Evolutionary conservation across 2,797 vertebrate genomes (phyloP).

Genomic region (Pseudopleuronectes americanus): DNA sequence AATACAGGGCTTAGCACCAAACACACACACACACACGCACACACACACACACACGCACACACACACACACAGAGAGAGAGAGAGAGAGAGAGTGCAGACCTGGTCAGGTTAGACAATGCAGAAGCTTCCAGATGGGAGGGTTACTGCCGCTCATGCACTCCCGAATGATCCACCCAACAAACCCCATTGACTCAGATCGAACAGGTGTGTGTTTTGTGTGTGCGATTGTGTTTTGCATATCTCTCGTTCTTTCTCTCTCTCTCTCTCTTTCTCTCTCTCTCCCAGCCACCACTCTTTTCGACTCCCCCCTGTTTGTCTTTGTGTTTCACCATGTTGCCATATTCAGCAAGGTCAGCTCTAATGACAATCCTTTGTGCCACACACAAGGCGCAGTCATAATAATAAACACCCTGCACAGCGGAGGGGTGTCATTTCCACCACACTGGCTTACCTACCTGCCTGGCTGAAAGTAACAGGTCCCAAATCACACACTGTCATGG

Average conservation of each 20-base stretch:
- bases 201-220: slow-evolving; percentile 47
- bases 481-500: slow-evolving; percentile 62
- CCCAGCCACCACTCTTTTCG: not conserved
- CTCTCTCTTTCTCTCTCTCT: slow-evolving; percentile 6
- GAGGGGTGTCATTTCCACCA: slow-evolving; percentile 64
- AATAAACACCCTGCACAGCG: slow-evolving; percentile 54
- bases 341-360: slow-evolving; percentile 71
- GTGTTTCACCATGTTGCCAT: slow-evolving; percentile 55
- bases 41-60: slow-evolving; percentile 36
- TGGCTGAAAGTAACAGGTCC: slow-evolving; percentile 53
- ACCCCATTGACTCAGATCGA: slow-evolving; percentile 60
- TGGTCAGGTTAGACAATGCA: slow-evolving; percentile 65
- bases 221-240: slow-evolving; percentile 50
- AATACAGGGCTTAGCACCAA: slow-evolving; percentile 73
- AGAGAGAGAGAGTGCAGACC: slow-evolving; percentile 15
- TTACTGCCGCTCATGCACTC: slow-evolving; percentile 52
- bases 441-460: slow-evolving; percentile 38
- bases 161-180: slow-evolving; percentile 65
- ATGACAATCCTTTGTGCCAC: slow-evolving; percentile 54
- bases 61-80: slow-evolving; percentile 23
- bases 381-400: slow-evolving; percentile 61
- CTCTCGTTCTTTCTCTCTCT: slow-evolving; percentile 36
- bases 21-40: slow-evolving; percentile 39
- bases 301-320: slow-evolving; percentile 29
- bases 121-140: slow-evolving; percentile 58